Base-by-base conservation (phyloP, 92 coral and sea anemone genomes). In the Palythoa heliodiscus region DNA sequence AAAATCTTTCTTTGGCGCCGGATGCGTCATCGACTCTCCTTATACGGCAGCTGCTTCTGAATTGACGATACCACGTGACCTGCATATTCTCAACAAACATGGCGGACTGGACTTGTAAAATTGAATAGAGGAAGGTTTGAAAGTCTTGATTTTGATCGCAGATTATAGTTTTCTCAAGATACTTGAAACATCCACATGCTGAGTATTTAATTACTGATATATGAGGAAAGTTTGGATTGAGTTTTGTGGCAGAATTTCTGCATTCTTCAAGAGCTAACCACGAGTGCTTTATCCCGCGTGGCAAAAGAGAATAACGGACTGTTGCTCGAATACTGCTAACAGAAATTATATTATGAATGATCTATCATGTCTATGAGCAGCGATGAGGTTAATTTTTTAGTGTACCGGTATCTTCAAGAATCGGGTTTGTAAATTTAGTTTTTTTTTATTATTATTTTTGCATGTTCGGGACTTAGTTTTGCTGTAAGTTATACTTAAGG, bases 351-450 rank as follows among this genome's bases (percentile, higher is more conserved):
- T 89, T 89, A 89, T 89, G 92, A 86, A 84, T 89, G 81, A 86
- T 71, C 57, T 83, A 92, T 85, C 88, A 96, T 96, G 99, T 95
- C 99, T 88, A 93, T 96, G 93, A 92, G 93, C 89, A 96, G 99
- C 87, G 99, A 96, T 89, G 99, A 96, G 94, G 99, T 96, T 76
- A 96, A 96, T 84, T 96, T 94, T 85, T 77, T 96, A 84, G 98
- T 96, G 77, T 96, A 96, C 92, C 92, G 98, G 87, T 96, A 96
- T 86, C 95, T 96, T 24, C 99, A 96, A 84, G 99, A 96, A 89
- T 96, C 99, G 89, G 99, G 99, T 96, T 70, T 75, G 95, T 69
- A 63, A 63, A 60, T 7, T 50, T 35, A 53, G 50, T 25, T 53
- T 48, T n/a, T 52, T 75, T n/a, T 52, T 75, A 14, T 70, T 75